Base-by-base conservation (phyloP, 2,113 vertebrate genomes). In the Casuarius casuarius region DNA sequence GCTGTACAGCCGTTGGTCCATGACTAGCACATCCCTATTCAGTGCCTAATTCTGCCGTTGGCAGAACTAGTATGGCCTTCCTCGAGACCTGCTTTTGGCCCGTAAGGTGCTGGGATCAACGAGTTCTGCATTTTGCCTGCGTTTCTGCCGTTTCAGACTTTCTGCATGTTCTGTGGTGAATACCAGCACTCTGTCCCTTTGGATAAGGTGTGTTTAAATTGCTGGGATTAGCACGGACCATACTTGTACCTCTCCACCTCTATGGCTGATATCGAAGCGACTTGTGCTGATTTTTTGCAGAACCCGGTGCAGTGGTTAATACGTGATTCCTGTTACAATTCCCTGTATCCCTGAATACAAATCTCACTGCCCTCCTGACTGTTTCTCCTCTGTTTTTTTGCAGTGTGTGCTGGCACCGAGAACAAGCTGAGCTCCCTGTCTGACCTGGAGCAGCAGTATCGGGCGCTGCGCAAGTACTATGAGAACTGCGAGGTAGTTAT, bases 391-490 rank as follows among this genome's bases (percentile, higher is more conserved):
- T 95, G 94, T 48, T 94, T 95, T 89, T 91, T 92, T 82, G 29
- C 96, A 99, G 99, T 99, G 93, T 99, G 99, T 90, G 98, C 99
- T 0, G 99, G 99, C 68, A 99, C 99, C 0, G 99, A 99, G 96
- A 99, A 99, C 97, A 99, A 99, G 94, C 97, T 99, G 98, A 99
- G 99, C 97, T 99, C 99, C 17, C 98, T 99, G n/a, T 99, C 99
- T 1, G 99, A 99, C 97, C 98, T 99, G 98, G 99, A 99, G 89
- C 99, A 99, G 97, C 99, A 99, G 96, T 99, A 99, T 90, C 98
- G 98, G 63, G 99, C 99, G 49, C 97, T 99, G 81, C 99, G 99
- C 96, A 99, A 99, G 95, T 99, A 99, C 97, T 99, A 99, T 90
- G 99, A 99, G 93, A 99, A 99, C 97, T 99, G 99, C 0, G 99